phyloP scores from a whole-genome alignment of 2,888 invertebrate genomes.

The Hirudinaria manillensis region DNA sequence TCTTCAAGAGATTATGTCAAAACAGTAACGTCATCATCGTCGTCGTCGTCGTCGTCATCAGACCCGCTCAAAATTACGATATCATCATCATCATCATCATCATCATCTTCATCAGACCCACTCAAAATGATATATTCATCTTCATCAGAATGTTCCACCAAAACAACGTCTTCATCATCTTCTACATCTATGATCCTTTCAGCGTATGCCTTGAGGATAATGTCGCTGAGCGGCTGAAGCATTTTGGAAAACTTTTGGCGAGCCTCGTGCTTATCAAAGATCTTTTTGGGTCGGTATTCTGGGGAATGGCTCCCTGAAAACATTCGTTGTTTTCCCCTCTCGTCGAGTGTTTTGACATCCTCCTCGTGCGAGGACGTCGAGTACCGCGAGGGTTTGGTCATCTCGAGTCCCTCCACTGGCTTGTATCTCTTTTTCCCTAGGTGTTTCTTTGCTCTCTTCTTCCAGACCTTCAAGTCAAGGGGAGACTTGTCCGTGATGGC shows the following conservation, averaged over 20 bases:
- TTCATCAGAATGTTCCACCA: no score
- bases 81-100: no score
- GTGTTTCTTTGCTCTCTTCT: slow-evolving; percentile 43
- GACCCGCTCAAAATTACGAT: no score
- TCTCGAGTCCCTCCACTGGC: slow-evolving; percentile 56
- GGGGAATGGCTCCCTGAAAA: slow-evolving; percentile 56
- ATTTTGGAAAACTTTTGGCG: slow-evolving; percentile 50
- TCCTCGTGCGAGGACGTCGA: slow-evolving; percentile 39
- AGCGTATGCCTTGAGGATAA: no score
- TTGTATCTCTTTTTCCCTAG: slow-evolving; percentile 48
- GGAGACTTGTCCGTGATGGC: slow-evolving; percentile 44
- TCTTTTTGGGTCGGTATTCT: slow-evolving; percentile 58
- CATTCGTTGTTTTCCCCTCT: slow-evolving; percentile 91
- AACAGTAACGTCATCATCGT: no score
- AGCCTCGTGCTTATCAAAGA: background rate
- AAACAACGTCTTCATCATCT: no score
- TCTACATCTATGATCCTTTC: no score
- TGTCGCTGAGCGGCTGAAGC: no score
- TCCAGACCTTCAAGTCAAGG: slow-evolving; percentile 52
- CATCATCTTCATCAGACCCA: no score
- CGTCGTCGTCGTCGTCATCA: no score
- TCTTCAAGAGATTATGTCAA: no score
- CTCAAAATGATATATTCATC: no score
- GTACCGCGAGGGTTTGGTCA: slow-evolving; percentile 48
- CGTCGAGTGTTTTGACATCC: slow-evolving; percentile 93